Conservation (phyloP, 1,140 invertebrate genomes). For the Ceratina calcarata region DNA sequence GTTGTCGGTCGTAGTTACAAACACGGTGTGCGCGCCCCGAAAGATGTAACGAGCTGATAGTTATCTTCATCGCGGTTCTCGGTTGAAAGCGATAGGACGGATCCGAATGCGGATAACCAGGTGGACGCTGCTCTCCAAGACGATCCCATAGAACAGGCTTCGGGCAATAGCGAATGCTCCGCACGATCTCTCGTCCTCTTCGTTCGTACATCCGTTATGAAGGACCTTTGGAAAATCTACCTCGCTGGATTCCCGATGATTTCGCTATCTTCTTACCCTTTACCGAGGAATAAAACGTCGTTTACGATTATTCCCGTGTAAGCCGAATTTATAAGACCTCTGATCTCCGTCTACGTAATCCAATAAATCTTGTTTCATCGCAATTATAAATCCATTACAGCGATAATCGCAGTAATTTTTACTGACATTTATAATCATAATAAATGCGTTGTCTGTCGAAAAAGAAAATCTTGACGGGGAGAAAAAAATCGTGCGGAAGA, state of each 20-base stretch:
- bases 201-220: constrained; percentile 32
- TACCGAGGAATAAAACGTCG: not conserved
- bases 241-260: not conserved
- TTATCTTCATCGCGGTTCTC: constrained; percentile 69
- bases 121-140: constrained; percentile 38
- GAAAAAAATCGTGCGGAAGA: constrained; percentile 27
- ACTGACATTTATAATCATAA: not conserved
- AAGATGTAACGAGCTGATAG: constrained; percentile 72
- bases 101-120: constrained; percentile 49
- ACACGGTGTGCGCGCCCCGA: constrained; percentile 44
- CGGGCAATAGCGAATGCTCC: constrained; percentile 32
- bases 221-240: not conserved
- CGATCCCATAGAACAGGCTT: constrained; percentile 35
- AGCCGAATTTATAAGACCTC: no score
- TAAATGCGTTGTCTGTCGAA: not conserved
- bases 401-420: no score
- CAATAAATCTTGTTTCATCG: no score
- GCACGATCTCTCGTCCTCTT: constrained; percentile 14
- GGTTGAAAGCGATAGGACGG: constrained; percentile 59
- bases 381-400: no score
- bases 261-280: not conserved
- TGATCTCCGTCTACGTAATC: no score
- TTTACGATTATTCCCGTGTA: no score
- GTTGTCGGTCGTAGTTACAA: constrained; percentile 52
- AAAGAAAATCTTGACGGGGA: constrained; percentile 34